Conservation (phyloP, 2,888 invertebrate genomes). For the Mimas tiliae region DNA sequence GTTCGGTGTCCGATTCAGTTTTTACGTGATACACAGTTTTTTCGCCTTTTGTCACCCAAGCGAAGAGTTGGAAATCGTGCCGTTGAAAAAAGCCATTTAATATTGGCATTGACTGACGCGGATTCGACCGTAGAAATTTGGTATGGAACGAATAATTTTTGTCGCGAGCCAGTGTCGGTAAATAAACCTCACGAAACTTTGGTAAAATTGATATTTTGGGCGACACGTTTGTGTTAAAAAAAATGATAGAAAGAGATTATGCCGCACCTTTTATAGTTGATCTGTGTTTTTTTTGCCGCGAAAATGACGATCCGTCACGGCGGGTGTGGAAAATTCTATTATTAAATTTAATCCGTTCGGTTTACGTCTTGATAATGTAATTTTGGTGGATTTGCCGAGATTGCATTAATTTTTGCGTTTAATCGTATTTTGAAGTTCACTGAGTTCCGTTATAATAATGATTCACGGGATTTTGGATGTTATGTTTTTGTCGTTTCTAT, state of each 20-base stretch:
- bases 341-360: conserved; percentile 3
- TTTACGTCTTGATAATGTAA: not conserved
- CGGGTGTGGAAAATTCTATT: conserved; percentile 15
- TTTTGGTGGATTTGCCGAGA: not conserved
- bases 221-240: conserved; percentile 23
- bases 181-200: conserved; percentile 56
- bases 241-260: not conserved
- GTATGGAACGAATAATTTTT: conserved; percentile 47
- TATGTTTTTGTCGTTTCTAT: not conserved
- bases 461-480: conserved; percentile 1
- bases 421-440: not conserved
- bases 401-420: not conserved
- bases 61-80: conserved; percentile 81
- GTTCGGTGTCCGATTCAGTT: conserved; percentile 35
- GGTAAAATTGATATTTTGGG: conserved; percentile 52
- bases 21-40: conserved; percentile 50
- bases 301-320: not conserved
- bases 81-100: conserved; percentile 73
- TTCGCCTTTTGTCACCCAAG: conserved; percentile 77
- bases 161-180: conserved; percentile 37
- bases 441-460: conserved; percentile 3
- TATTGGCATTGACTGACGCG: conserved; percentile 77
- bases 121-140: conserved; percentile 73
- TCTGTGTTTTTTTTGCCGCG: not conserved
- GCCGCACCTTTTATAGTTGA: not conserved